These are phyloP conservation scores for Lingula anatina DNA, from an alignment of 2,888 invertebrate species.

Conservation along the genomic window DNA sequence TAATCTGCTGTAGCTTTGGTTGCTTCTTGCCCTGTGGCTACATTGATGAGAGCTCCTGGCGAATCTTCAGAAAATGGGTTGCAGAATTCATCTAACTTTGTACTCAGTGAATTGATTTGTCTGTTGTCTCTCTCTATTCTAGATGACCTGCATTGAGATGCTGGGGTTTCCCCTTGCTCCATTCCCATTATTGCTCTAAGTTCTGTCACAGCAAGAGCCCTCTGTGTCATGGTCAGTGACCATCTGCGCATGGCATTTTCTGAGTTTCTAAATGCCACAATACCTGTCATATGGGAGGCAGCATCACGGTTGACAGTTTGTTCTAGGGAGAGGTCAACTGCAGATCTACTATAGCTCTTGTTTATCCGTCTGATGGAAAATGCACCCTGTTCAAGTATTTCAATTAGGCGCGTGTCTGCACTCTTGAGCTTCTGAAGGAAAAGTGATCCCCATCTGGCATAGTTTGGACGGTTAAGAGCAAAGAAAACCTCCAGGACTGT, in stretches of 20 bases:
- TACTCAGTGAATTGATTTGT: slow-evolving; percentile 3
- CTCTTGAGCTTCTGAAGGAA: slow-evolving; percentile 8
- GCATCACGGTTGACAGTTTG: slow-evolving; percentile 9
- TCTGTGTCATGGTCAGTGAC: slow-evolving; percentile 7
- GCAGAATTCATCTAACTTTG: slow-evolving; percentile 8
- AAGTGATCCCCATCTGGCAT: slow-evolving; percentile 11
- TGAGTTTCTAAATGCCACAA: slow-evolving; percentile 7
- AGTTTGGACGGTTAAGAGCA: slow-evolving; percentile 10
- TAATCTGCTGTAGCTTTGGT: slow-evolving; percentile 4
- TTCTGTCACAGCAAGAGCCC: slow-evolving; percentile 9
- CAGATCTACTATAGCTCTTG: slow-evolving; percentile 8
- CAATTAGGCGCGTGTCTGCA: neutral
- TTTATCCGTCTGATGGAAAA: slow-evolving; percentile 11
- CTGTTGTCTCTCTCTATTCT: slow-evolving; percentile 7
- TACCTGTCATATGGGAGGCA: slow-evolving; percentile 8
- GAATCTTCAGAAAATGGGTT: slow-evolving; percentile 2
- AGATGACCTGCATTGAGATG: slow-evolving; percentile 4
- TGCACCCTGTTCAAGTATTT: slow-evolving; percentile 8
- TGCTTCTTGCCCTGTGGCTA: slow-evolving; percentile 7
- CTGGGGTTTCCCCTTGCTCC: slow-evolving; percentile 5
- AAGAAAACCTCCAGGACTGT: slow-evolving; percentile 5
- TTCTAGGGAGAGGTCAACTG: slow-evolving; percentile 9
- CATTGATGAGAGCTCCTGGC: slow-evolving; percentile 1
- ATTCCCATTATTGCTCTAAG: slow-evolving; percentile 3
- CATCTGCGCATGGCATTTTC: slow-evolving; percentile 8